phyloP scores from a whole-genome alignment of 1,140 invertebrate genomes.

The Drosophila subpulchrella region DNA sequence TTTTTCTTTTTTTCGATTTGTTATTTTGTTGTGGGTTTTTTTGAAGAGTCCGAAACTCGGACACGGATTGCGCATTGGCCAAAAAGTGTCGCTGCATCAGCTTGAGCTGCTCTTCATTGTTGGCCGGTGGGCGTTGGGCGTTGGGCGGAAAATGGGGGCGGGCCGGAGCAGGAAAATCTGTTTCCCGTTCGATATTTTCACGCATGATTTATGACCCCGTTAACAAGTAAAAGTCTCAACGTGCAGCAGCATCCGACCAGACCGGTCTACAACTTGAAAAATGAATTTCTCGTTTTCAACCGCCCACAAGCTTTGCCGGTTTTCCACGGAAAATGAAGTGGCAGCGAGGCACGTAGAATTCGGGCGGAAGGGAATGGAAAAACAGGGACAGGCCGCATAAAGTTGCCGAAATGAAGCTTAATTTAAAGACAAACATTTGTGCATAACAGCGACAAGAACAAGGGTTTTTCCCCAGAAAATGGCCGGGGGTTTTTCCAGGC shows the following conservation, averaged over 20 bases:
- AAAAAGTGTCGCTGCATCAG: slow-evolving; percentile 45
- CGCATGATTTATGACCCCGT: slow-evolving; percentile 82
- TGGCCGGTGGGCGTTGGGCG: slow-evolving; percentile 15
- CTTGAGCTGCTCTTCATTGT: slow-evolving; percentile 55
- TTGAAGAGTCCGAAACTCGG: slow-evolving; percentile 17
- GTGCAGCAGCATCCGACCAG: slow-evolving; percentile 55
- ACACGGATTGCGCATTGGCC: slow-evolving; percentile 28
- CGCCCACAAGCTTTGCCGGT: slow-evolving; percentile 6
- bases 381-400: slow-evolving; percentile 49
- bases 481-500: background rate
- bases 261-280: slow-evolving; percentile 69
- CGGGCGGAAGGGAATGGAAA: slow-evolving; percentile 14
- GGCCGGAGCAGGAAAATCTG: slow-evolving; percentile 66
- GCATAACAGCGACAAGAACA: slow-evolving; percentile 43
- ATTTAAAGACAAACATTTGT: slow-evolving; percentile 77
- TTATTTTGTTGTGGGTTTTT: slow-evolving; percentile 1
- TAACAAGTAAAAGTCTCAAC: slow-evolving; percentile 81
- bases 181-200: slow-evolving; percentile 82
- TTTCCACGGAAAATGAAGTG: slow-evolving; percentile 57
- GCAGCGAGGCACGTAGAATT: slow-evolving; percentile 65
- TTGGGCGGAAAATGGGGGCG: background rate
- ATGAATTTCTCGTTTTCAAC: slow-evolving; percentile 78
- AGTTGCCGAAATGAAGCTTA: slow-evolving; percentile 66
- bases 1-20: background rate
- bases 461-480: slow-evolving; percentile 15